phyloP scores from a whole-genome alignment of 2,888 invertebrate genomes.

The Eilema sororculum region DNA sequence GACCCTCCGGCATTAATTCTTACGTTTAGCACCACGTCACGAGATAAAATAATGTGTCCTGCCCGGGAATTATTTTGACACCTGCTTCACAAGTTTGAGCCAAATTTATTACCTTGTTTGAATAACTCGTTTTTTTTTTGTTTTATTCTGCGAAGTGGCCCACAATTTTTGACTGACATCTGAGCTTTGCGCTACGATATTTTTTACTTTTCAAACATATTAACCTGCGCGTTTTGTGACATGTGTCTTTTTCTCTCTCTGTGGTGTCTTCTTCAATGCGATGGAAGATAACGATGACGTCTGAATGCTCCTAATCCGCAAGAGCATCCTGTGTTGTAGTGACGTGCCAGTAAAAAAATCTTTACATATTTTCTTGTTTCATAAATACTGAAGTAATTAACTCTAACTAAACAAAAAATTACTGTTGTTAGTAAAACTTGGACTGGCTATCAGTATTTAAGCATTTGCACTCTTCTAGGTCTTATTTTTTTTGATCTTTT shows the following conservation, averaged over 20 bases:
- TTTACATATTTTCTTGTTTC: neutral
- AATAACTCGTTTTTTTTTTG: constrained; percentile 14
- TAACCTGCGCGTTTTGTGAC: neutral
- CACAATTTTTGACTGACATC: neutral
- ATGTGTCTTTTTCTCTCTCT: neutral
- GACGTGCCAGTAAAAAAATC: neutral
- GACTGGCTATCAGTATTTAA: too few relatives aligned
- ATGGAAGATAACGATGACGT: neutral
- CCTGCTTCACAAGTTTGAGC: constrained; percentile 50
- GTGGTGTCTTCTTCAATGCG: neutral
- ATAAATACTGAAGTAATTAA: too few relatives aligned
- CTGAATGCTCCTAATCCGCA: neutral
- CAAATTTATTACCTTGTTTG: constrained; percentile 38
- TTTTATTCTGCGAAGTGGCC: neutral
- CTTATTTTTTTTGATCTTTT: too few relatives aligned
- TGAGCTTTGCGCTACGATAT: neutral
- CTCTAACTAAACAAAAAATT: too few relatives aligned
- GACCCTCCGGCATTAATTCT: constrained; percentile 74
- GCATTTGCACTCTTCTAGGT: too few relatives aligned
- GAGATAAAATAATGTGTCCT: constrained; percentile 61
- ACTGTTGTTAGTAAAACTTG: too few relatives aligned
- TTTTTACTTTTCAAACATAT: neutral
- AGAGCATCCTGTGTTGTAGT: neutral
- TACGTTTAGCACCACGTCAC: constrained; percentile 66
- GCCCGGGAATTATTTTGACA: constrained; percentile 71